Base-by-base conservation (phyloP, 2,113 vertebrate species). In the Bungarus multicinctus region DNA sequence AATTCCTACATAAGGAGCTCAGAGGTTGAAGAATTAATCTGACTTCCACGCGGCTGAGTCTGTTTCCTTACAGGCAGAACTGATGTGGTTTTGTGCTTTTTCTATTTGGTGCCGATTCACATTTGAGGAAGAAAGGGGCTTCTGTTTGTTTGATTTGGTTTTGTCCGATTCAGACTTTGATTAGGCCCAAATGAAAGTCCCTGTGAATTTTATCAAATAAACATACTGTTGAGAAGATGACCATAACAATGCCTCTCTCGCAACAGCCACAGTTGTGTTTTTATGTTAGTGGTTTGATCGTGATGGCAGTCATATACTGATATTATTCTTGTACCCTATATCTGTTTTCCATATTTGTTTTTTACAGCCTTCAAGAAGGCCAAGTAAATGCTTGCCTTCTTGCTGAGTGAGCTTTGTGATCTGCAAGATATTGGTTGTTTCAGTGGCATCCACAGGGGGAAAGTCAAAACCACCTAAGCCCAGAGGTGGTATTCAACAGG, bases 21-120 rank as follows among this genome's bases (percentile, higher is more conserved):
- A 53, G 5, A 89, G 69, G 86, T 47, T 25, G 64, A 58, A 9
- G 23, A 91, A 85, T 85, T 89, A 93, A 89, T 52, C 30, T 89
- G 87, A 85, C 87, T 85, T 54, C 55, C 64, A 9, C 50, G 60
- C 52, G n/a, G 23, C 43, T 54, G 87, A 47, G 47, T 58, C 90
- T 53, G 9, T 93, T 69, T 58, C 23, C 25, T 85, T 39, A 89
- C 54, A 60, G 43, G 2, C 45, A 47, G 54, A 64, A 89, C 55
- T 64, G 30, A n/a, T 81, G 27, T 14, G 20, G n/a, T 47, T 57
- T 81, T 91, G 60, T 85, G 45, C 90, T 30, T 22, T 86, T 64
- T 30, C 39, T 89, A 20, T n/a, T 55, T 47, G 11, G 0, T 43
- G 14, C 18, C 16, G 18, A 12, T 23, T 47, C 8, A 87, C 47